Evolutionary conservation across 2,888 invertebrate species (phyloP), one percentile per base, ranked within the genome.

Genomic region (Criorhina ranunculi): DNA sequence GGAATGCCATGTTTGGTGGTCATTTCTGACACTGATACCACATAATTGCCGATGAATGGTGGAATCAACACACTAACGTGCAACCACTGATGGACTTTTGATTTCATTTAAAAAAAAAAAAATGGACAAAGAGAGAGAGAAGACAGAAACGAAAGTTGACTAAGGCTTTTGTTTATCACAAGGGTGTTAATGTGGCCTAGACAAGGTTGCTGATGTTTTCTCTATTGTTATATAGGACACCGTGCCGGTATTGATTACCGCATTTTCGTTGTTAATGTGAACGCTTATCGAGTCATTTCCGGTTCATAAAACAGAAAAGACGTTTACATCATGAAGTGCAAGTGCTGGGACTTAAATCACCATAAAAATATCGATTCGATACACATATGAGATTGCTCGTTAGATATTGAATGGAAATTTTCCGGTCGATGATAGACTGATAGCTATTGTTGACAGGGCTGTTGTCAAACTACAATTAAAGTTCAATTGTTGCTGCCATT

Each of bases 1-100:
- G 59, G 73, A 75, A 75, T 75, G 53, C 53, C 33, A 62, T 62
- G 42, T 69, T 81, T 42, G 69, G 60, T 46, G 55, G 76, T 31
- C 42, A 66, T 80, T 75, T 75, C 19, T 67, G 67, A 60, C 66
- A 60, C 42, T 29, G 33, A 31, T 78, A 37, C 37, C 55, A 31
- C 64, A 31, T 55, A 57, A 49, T 62, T 46, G 49, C 44, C 78
- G 49, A 72, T 55, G 78, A 33, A 24, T n/a, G 29, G 49, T 40
- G 57, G 35, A 53, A 60, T 15, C 51, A 53, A 44, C 55, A 53
- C 19, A 44, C 12, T 15, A 12, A n/a, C 12, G 24, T 24, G 24
- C 59, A 59, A 19, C 12, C 9, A n/a, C 40, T 60, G 49, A 51
- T 46, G 33, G 72, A 33, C 46, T 64, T 11, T 70, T 77, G 60